phyloP scores from a whole-genome alignment of 2,888 invertebrate genomes.

The Drosophila pullipes region DNA sequence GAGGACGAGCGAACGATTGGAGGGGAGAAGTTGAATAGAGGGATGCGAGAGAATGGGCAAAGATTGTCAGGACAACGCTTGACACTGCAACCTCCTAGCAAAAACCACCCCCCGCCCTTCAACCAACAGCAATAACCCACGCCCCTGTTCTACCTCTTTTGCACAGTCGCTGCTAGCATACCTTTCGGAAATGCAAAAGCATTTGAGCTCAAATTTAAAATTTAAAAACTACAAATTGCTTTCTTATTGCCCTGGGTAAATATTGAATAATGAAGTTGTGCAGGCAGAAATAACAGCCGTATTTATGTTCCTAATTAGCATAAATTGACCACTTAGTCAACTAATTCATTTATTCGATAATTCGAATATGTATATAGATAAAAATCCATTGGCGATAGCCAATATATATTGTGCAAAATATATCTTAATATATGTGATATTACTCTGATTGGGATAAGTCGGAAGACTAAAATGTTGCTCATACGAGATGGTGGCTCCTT shows the following conservation, averaged over 20 bases:
- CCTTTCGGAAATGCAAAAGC: slow-evolving; percentile 29
- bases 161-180: slow-evolving; percentile 26
- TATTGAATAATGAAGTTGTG: not conserved
- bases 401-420: not conserved
- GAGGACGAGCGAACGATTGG: slow-evolving; percentile 35
- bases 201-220: not conserved
- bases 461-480: not conserved
- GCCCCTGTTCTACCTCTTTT: not conserved
- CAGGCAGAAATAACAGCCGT: not conserved
- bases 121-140: no score
- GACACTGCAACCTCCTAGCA: slow-evolving; percentile 12
- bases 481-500: not conserved
- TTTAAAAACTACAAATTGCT: not conserved
- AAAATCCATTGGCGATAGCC: not conserved
- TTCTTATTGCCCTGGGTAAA: not conserved
- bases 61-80: slow-evolving; percentile 48
- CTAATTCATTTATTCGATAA: not conserved
- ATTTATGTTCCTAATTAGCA: not conserved
- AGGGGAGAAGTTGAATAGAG: slow-evolving; percentile 5
- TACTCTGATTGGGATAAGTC: not conserved
- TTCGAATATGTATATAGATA: not conserved
- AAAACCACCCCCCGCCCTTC: no score
- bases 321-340: not conserved
- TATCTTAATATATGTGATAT: not conserved
- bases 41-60: slow-evolving; percentile 51